A percentile compares a stretch with the other conserved stretches of the same genome.
Conservation (phyloP, 1,140 invertebrate species). For the Orius insidiosus region DNA sequence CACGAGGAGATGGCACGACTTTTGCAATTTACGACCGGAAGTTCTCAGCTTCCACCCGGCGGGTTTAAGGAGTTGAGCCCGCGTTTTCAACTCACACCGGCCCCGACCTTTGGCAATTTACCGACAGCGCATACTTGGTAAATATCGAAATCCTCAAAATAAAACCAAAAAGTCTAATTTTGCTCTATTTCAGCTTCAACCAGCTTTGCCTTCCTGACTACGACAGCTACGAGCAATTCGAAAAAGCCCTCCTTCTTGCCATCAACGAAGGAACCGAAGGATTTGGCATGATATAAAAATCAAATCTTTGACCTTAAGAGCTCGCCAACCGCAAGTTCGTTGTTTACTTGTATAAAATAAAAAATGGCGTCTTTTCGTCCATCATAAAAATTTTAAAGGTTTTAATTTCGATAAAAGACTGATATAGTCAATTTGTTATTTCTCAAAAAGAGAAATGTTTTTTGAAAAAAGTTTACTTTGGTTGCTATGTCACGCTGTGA, state of each 20-base stretch:
- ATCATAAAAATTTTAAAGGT: too few species aligned
- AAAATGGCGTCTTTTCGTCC: too few species aligned
- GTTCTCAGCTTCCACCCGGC: constrained; percentile 77
- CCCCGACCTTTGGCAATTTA: constrained; percentile 73
- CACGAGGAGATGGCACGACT: constrained; percentile 84
- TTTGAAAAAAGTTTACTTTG: too few species aligned
- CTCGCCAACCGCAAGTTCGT: too few species aligned
- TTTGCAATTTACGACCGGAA: constrained; percentile 87
- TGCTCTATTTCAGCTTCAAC: constrained; percentile 60
- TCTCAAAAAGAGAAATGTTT: too few species aligned
- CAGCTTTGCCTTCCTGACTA: constrained; percentile 90
- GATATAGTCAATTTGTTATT: too few species aligned
- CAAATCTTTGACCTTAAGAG: too few species aligned
- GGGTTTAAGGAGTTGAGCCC: constrained; percentile 76
- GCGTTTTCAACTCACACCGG: constrained; percentile 76
- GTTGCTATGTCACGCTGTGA: too few species aligned
- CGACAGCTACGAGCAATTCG: constrained; percentile 84
- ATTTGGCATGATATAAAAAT: constrained; percentile 67
- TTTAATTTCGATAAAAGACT: too few species aligned
- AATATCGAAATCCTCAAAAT: constrained; percentile 17
- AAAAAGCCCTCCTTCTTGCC: constrained; percentile 71
- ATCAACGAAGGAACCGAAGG: constrained; percentile 92
- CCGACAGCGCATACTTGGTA: constrained; percentile 88
- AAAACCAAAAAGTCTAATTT: not conserved
- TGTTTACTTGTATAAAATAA: too few species aligned